phyloP scores from a whole-genome alignment of 2,888 invertebrate species.

The Pristionchus fissidentatus region DNA sequence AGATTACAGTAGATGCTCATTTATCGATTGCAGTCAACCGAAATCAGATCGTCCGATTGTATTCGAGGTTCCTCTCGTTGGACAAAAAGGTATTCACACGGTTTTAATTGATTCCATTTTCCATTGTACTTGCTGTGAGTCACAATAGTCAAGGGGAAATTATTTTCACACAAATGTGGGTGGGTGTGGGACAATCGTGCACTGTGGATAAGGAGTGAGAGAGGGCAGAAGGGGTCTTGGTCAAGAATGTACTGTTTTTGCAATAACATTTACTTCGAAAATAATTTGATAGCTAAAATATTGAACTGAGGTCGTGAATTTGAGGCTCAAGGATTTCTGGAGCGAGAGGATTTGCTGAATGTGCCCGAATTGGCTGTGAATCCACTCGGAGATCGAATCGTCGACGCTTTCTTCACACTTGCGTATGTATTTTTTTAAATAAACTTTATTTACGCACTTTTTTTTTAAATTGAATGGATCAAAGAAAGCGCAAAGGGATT shows the following conservation, averaged over 20 bases:
- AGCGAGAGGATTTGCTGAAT: conserved; percentile 94
- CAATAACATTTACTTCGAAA: too few species aligned
- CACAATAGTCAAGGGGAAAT: background rate
- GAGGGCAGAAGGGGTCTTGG: too few species aligned
- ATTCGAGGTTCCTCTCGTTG: conserved; percentile 95
- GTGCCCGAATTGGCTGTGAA: conserved; percentile 99
- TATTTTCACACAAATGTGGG: background rate
- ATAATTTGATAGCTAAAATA: too few species aligned
- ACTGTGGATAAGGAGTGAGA: background rate
- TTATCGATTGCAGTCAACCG: conserved; percentile 86
- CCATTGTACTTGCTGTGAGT: background rate
- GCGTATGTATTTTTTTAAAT: too few species aligned
- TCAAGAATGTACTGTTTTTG: too few species aligned
- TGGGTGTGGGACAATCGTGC: background rate
- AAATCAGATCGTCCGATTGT: conserved; percentile 96
- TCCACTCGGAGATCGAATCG: conserved; percentile 91
- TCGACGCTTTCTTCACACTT: conserved; percentile 65
- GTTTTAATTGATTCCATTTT: background rate
- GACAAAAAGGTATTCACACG: conserved; percentile 83
- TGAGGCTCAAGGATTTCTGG: conserved; percentile 84
- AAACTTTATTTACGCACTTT: background rate
- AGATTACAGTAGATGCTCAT: background rate
- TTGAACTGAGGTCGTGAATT: too few species aligned
- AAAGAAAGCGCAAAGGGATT: background rate
- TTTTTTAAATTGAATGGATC: background rate